Conservation (phyloP, 2,888 invertebrate species). For the Drosophila borealis region DNA sequence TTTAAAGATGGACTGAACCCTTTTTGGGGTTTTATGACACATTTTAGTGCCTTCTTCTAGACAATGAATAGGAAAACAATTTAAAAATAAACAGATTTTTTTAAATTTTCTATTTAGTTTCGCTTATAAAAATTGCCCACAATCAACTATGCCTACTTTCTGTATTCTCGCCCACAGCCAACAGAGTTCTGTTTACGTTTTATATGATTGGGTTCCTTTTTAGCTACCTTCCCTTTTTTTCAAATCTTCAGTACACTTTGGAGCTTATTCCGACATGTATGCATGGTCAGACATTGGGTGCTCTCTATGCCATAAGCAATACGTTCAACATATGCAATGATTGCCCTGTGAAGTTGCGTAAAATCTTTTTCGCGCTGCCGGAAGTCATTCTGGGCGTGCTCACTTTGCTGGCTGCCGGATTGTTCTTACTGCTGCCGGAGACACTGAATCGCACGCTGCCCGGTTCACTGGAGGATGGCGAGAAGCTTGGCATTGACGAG, state of each 20-base stretch:
- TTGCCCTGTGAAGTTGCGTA: slow-evolving; percentile 86
- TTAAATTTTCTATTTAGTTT: no score
- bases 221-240: slow-evolving; percentile 88
- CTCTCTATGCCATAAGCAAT: slow-evolving; percentile 87
- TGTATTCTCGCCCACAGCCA: slow-evolving; percentile 51
- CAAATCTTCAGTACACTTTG: slow-evolving; percentile 88
- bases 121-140: no score
- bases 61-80: no score
- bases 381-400: slow-evolving; percentile 86
- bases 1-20: no score
- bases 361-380: slow-evolving; percentile 85
- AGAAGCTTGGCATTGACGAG: slow-evolving; percentile 87
- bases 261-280: slow-evolving; percentile 88
- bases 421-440: slow-evolving; percentile 87
- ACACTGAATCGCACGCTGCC: slow-evolving; percentile 86
- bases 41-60: no score
- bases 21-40: no score
- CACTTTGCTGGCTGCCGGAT: slow-evolving; percentile 85
- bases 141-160: no score
- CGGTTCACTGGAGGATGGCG: slow-evolving; percentile 87
- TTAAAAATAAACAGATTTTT: no score
- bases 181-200: slow-evolving; percentile 83
- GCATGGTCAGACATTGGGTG: slow-evolving; percentile 87
- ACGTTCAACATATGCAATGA: slow-evolving; percentile 87
- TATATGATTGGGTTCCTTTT: slow-evolving; percentile 86